Evolutionary conservation across 2,888 invertebrate species (phyloP).

Genomic region (Tetragonula carbonaria): DNA sequence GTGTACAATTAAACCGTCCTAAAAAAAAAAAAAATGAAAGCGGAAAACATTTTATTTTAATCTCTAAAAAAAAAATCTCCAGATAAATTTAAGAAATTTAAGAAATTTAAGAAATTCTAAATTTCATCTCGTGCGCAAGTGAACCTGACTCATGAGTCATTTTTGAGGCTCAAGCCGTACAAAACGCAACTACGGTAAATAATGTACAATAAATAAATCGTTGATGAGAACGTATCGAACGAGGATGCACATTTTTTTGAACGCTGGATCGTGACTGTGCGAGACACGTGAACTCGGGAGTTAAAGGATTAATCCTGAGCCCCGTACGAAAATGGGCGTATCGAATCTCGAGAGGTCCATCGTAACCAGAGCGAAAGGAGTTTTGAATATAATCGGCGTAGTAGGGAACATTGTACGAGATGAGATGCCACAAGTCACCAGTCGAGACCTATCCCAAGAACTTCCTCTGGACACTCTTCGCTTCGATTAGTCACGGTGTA

Average conservation of each 20-base stretch:
- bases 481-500: slow-evolving; percentile 74
- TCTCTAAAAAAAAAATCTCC: no score
- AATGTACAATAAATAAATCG: no score
- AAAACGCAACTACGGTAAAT: no score
- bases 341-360: slow-evolving; percentile 58
- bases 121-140: no score
- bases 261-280: not conserved
- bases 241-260: not conserved
- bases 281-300: not conserved
- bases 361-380: slow-evolving; percentile 63
- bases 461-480: slow-evolving; percentile 57
- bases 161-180: no score
- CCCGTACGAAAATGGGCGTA: slow-evolving; percentile 61
- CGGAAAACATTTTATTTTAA: no score
- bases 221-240: not conserved
- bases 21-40: no score
- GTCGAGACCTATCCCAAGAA: slow-evolving; percentile 74
- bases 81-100: no score
- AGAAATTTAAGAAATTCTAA: no score
- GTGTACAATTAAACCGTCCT: no score
- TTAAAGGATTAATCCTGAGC: slow-evolving; percentile 25
- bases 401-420: slow-evolving; percentile 47
- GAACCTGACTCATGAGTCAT: no score
- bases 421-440: slow-evolving; percentile 28
- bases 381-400: slow-evolving; percentile 51